phyloP scores from a whole-genome alignment of 2,113 vertebrate genomes.

The Phylloscopus trochiloides region DNA sequence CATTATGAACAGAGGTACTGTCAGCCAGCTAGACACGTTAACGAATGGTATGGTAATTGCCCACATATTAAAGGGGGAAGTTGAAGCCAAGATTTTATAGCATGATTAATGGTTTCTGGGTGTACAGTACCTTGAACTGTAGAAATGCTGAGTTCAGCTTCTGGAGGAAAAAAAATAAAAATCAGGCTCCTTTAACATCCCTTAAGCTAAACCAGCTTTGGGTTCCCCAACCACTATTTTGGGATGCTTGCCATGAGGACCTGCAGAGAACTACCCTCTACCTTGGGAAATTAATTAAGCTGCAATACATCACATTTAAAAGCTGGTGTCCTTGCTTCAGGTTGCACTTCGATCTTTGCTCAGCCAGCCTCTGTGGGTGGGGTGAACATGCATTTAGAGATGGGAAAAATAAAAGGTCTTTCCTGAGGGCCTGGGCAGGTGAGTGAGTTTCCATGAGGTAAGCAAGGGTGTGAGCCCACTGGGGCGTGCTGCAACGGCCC shows the following conservation, averaged over 20 bases:
- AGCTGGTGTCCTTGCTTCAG: not conserved
- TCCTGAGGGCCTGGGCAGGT: not conserved
- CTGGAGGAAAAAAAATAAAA: not conserved
- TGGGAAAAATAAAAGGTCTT: not conserved
- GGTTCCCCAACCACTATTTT: not conserved
- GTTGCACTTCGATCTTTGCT: not conserved
- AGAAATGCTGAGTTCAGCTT: conserved; percentile 30
- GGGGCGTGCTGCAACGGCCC: rapidly evolving
- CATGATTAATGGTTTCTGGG: conserved; percentile 14
- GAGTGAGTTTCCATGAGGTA: not conserved
- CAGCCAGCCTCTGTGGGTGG: not conserved
- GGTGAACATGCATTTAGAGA: not conserved
- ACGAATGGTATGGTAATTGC: not conserved
- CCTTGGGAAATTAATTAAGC: not conserved
- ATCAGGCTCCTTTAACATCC: not conserved
- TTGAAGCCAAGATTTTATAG: not conserved
- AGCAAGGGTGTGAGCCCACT: not conserved
- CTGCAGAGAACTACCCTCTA: not conserved
- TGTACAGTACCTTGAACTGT: not conserved
- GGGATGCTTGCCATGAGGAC: not conserved
- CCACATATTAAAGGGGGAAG: not conserved
- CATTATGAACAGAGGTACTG: not conserved
- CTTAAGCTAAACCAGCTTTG: not conserved
- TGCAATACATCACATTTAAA: not conserved
- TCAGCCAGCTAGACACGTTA: not conserved